These are phyloP conservation scores for Thamnaconus septentrionalis DNA, from an alignment of 2,113 vertebrate species.

Conservation along the genomic window DNA sequence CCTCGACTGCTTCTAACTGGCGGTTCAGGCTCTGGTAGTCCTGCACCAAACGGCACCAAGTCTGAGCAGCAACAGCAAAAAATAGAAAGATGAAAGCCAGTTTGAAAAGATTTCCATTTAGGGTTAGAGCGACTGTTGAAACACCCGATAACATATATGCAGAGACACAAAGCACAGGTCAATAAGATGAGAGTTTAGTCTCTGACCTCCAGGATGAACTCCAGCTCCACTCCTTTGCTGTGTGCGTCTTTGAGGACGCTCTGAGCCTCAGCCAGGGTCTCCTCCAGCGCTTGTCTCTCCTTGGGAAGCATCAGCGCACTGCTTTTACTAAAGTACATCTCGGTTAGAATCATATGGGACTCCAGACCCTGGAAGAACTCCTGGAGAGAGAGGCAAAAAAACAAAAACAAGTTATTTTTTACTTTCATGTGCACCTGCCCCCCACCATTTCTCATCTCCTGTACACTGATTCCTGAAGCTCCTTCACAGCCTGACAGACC, in stretches of 20 bases:
- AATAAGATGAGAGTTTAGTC: not conserved
- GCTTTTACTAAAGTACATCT: constrained; percentile 91
- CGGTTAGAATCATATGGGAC: constrained; percentile 90
- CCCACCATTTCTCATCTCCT: not conserved
- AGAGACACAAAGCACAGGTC: not conserved
- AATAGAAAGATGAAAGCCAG: too few relatives aligned
- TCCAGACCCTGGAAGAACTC: constrained; percentile 97
- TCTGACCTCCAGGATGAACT: constrained; percentile 90
- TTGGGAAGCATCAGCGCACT: constrained; percentile 73
- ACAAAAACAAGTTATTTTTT: not conserved
- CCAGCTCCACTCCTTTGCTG: constrained; percentile 89
- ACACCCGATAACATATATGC: not conserved
- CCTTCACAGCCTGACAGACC: not conserved
- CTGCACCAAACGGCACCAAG: constrained; percentile 83
- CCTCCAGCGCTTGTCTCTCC: constrained; percentile 79
- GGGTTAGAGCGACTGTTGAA: too few relatives aligned
- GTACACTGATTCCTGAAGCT: not conserved
- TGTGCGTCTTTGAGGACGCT: constrained; percentile 86
- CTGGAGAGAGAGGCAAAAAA: constrained; percentile 60
- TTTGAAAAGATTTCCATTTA: too few relatives aligned
- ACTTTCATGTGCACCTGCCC: not conserved
- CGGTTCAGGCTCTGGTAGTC: constrained; percentile 81
- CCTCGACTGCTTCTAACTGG: constrained; percentile 86
- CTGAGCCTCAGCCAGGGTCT: constrained; percentile 82
- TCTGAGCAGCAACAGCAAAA: constrained; percentile 67